Evolutionary conservation across 2,113 vertebrate genomes (phyloP), one percentile per base, ranked within the genome.

Genomic region (Anoura caudifer): DNA sequence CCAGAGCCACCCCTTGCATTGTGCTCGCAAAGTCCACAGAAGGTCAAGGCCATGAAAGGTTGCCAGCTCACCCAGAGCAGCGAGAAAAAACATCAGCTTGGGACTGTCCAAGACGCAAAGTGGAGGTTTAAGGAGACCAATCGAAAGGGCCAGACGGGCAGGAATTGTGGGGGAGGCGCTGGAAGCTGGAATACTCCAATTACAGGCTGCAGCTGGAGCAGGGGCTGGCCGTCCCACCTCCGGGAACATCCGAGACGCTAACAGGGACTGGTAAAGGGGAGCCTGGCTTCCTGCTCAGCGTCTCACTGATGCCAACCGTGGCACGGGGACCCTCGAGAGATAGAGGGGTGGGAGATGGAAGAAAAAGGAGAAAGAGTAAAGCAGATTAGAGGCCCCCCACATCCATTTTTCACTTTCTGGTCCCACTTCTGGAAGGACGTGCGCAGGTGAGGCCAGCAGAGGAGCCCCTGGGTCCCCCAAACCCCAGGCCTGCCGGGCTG

Each of bases 1-100:
- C 73, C 17, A 3, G 86, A 4, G 47, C 16, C 24, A 17, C 26
- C 14, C 52, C 75, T 56, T 4, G 63, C 82, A 43, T 31, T 20
- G 93, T 22, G 76, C 50, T 77, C 52, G 2, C 4, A 0, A 41
- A 61, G 36, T 61, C 13, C 9, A 33, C 0, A 0, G 33, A 61
- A 94, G 76, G 65, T 75, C 41, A 47, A 45, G 36, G 77, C 7
- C 7, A 28, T 0, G 0, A 26, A 67, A 95, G 85, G 76, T 75
- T 0, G 0, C 4, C 3, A 2, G 67, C 56, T 93, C 73, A 13
- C 41, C 52, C 52, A 0, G 6, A 50, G 56, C 7, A 0, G 76
- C 41, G 33, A 76, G 67, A 26, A n/a, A 36, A 82, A 33, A 38
- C 36, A 50, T 31, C 81, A 17, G 38, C 41, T 54, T 43, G 54